These are phyloP conservation scores for Cuniculus paca DNA, from an alignment of 2,797 vertebrate genomes.

Conservation along the genomic window DNA sequence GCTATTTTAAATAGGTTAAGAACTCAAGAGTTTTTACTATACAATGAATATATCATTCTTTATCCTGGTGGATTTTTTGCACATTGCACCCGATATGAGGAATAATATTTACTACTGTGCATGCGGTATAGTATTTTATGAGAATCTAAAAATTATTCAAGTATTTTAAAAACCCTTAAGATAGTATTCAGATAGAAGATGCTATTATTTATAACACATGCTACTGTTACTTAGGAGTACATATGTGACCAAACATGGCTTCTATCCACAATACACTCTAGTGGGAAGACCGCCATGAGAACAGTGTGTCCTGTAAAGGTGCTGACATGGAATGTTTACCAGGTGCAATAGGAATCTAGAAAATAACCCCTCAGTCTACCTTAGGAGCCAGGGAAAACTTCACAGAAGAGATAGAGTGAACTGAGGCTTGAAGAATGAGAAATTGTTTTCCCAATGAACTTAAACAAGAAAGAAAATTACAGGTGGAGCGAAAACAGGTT, in stretches of 20 bases:
- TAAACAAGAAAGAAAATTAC: conserved; percentile 1
- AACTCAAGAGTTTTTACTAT: neutral
- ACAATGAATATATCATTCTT: conserved; percentile 26
- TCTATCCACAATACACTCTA: neutral
- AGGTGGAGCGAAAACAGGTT: neutral
- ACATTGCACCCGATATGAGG: neutral
- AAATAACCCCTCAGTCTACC: neutral
- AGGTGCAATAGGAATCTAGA: neutral
- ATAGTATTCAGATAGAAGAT: neutral
- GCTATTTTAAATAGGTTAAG: conserved; percentile 57
- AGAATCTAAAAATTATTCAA: conserved; percentile 9
- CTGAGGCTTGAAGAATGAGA: neutral
- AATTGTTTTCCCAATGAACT: neutral
- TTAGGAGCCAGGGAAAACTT: neutral
- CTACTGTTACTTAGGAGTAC: neutral
- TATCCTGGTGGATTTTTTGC: neutral
- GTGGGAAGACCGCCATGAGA: neutral
- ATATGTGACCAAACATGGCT: neutral
- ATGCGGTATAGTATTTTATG: neutral
- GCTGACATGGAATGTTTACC: neutral
- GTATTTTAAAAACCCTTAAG: conserved; percentile 37
- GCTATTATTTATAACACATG: neutral
- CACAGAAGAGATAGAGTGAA: neutral
- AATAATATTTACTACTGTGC: neutral
- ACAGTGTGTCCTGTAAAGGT: neutral